Conservation (phyloP, 1,140 invertebrate genomes). For the Caenorhabditis latens region DNA sequence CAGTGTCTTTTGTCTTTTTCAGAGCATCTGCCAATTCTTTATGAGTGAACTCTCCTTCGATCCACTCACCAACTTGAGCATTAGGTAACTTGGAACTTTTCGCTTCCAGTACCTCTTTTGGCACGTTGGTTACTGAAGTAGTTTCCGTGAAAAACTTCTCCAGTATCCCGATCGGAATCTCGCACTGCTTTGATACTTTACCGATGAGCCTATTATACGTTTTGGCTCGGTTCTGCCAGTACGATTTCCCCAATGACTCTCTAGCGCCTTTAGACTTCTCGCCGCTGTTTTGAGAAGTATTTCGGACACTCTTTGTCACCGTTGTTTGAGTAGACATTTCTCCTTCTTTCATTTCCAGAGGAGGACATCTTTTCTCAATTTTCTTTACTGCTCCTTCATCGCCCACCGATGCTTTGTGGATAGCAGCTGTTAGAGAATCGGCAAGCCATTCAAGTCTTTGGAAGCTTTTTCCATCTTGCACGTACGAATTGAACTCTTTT, state of each 20-base stretch:
- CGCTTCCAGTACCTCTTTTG: not conserved
- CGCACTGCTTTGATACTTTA: not conserved
- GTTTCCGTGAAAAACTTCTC: not conserved
- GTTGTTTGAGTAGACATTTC: slow-evolving; percentile 1
- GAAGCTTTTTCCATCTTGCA: not conserved
- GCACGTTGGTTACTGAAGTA: not conserved
- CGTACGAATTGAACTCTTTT: not conserved
- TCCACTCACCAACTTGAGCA: not conserved
- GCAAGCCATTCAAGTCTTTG: slow-evolving; percentile 7
- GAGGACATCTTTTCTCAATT: not conserved
- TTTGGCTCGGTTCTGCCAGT: not conserved
- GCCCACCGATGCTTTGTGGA: not conserved
- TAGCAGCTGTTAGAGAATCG: not conserved
- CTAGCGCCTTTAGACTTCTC: not conserved
- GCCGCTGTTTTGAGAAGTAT: not conserved
- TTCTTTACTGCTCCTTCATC: not conserved
- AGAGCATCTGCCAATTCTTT: not conserved
- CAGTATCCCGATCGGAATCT: not conserved
- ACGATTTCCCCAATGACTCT: not conserved
- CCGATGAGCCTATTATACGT: not conserved
- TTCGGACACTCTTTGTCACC: not conserved
- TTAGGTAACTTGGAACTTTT: not conserved
- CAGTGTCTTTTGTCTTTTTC: slow-evolving; percentile 6
- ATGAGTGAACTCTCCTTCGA: not conserved
- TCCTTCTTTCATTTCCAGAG: not conserved